A percentile compares a stretch with the other conserved stretches of the same genome.
These are phyloP conservation scores for Napeogenes inachia DNA, from an alignment of 2,888 invertebrate genomes.

Conservation along the genomic window DNA sequence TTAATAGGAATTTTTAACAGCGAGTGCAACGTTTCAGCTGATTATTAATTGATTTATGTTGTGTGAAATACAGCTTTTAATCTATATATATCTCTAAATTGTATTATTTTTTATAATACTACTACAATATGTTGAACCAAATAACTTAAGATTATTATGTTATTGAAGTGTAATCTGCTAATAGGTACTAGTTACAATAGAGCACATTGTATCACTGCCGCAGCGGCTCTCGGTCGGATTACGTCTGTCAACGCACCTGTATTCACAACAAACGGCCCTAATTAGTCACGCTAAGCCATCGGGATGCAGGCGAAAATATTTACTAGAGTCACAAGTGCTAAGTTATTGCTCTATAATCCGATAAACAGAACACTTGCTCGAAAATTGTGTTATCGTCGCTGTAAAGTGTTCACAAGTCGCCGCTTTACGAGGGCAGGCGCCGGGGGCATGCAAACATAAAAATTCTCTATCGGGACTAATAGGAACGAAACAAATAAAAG, in stretches of 20 bases:
- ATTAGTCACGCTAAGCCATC: conserved; percentile 63
- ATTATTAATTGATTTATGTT: too few species aligned
- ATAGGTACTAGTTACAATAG: conserved; percentile 12
- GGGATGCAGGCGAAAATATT: conserved; percentile 63
- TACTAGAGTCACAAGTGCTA: conserved; percentile 55
- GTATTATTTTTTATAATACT: too few species aligned
- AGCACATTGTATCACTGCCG: conserved; percentile 17
- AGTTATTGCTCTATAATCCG: conserved; percentile 71
- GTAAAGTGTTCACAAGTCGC: conserved; percentile 72
- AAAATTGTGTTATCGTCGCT: conserved; percentile 72
- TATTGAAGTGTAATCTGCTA: conserved; percentile 1
- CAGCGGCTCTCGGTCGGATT: conserved; percentile 45
- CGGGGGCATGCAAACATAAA: conserved; percentile 74
- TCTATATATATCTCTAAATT: neutral
- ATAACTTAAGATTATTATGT: neutral
- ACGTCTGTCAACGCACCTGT: conserved; percentile 63
- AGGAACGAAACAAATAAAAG: conserved; percentile 77
- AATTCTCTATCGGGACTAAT: conserved; percentile 77
- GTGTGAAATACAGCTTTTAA: neutral
- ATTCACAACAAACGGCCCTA: conserved; percentile 55
- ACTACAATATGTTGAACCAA: too few species aligned
- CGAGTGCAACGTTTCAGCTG: too few species aligned
- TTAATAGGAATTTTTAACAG: too few species aligned
- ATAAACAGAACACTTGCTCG: conserved; percentile 66
- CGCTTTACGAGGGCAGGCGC: conserved; percentile 72